A percentile compares a stretch with the other conserved stretches of the same genome.
Evolutionary conservation across 2,797 vertebrate species (phyloP).

Genomic region (Sebastes cheni): DNA sequence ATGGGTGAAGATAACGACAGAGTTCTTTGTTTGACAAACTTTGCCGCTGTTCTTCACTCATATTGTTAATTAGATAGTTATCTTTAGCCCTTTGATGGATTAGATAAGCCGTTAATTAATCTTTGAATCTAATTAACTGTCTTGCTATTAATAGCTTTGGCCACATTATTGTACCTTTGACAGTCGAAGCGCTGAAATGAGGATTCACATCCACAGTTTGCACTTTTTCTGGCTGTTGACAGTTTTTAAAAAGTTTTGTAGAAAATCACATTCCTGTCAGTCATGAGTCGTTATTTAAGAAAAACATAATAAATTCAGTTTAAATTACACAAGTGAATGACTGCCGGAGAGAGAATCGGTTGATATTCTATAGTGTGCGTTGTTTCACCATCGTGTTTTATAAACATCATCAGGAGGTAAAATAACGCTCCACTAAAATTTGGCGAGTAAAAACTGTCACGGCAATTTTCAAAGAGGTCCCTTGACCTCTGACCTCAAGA

Average conservation of each 20-base stretch:
- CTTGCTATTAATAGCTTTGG: conserved; percentile 69
- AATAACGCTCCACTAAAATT: too few species aligned
- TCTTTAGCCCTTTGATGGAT: conserved; percentile 79
- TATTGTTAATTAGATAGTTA: conserved; percentile 80
- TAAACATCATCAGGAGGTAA: not conserved
- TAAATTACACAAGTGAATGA: not conserved
- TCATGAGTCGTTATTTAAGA: not conserved
- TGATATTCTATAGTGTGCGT: not conserved
- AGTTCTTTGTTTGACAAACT: conserved; percentile 76
- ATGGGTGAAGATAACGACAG: conserved; percentile 52
- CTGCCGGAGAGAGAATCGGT: not conserved
- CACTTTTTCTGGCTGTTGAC: not conserved
- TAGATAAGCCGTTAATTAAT: conserved; percentile 79
- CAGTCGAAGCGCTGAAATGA: conserved; percentile 47
- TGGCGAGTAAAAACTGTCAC: too few species aligned
- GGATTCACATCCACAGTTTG: conserved; percentile 15
- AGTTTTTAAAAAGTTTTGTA: not conserved
- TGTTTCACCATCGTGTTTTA: not conserved
- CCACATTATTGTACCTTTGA: conserved; percentile 64
- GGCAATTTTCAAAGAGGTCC: too few species aligned
- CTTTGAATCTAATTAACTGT: conserved; percentile 80
- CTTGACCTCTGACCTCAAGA: too few species aligned
- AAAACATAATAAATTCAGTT: not conserved
- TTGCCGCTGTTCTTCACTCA: conserved; percentile 54
- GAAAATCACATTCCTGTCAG: not conserved